Evolutionary conservation across 2,113 vertebrate genomes (phyloP), one percentile per base, ranked within the genome.

Genomic region (Lophotis ruficrista): DNA sequence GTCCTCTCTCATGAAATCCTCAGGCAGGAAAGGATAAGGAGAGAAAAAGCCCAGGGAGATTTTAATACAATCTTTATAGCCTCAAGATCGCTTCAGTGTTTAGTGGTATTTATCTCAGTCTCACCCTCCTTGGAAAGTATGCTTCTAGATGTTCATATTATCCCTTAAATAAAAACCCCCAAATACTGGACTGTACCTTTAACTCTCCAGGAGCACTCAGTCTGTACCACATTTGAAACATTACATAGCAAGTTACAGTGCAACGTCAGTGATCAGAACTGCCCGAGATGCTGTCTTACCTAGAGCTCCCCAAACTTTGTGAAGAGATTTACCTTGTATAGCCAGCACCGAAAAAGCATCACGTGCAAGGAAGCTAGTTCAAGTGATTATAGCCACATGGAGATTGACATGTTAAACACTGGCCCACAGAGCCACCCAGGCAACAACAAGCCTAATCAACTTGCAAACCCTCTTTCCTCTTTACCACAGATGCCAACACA

Each of bases 41-140:
- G 61, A 94, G 69, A 94, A 95, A 94, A 96, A 91, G 12, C 82
- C 91, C 80, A 79, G 43, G 64, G 68, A 86, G 57, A 73, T 94
- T 94, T 91, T 94, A 50, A 65, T 85, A 78, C 53, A 91, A 61
- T 85, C 62, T 60, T 64, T 89, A 58, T 15, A 61, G 70, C 77
- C 50, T 78, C 56, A 48, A 60, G 85, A 84, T 72, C 54, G 15
- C 65, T 79, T 89, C 65, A 47, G 5, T 47, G 89, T 94, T 89
- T 76, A 87, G 56, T 33, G 51, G 48, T 50, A 45, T 87, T 94
- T 93, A 28, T 82, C 53, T 91, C 65, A 31, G 21, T 19, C 45
- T 92, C 72, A 31, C 30, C 25, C 13, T 75, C 37, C 57, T 76
- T 48, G 56, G n/a, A 65, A 95, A 82, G 19, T 9, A 54, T 45